Evolutionary conservation across 1,140 invertebrate genomes (phyloP).

Genomic region (Drosophila micromelanica): DNA sequence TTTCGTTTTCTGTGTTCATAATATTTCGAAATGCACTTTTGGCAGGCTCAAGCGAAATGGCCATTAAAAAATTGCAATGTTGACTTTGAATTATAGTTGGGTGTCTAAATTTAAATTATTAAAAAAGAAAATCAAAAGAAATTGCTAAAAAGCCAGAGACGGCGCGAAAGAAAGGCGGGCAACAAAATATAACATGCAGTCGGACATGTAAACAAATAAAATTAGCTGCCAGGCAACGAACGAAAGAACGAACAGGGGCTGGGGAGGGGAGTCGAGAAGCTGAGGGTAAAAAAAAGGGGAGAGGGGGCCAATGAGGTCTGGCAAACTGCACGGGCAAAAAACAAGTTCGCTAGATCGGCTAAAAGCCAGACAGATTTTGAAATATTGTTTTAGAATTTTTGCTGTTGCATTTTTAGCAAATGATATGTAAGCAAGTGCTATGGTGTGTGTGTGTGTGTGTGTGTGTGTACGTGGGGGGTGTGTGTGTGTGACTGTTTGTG

Average conservation of each 20-base stretch:
- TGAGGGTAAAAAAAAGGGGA: slow-evolving; percentile 4
- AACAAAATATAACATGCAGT: slow-evolving; percentile 76
- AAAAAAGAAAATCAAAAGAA: slow-evolving; percentile 62
- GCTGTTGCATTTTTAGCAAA: slow-evolving; percentile 77
- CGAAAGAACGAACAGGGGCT: slow-evolving; percentile 17
- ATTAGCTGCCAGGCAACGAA: slow-evolving; percentile 69
- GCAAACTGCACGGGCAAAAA: slow-evolving; percentile 61
- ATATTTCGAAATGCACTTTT: slow-evolving; percentile 56
- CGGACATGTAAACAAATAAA: slow-evolving; percentile 83
- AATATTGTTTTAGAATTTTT: slow-evolving; percentile 83
- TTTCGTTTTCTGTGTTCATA: slow-evolving; percentile 3
- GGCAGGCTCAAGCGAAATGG: slow-evolving; percentile 57
- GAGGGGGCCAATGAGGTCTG: slow-evolving; percentile 4
- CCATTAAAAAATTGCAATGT: slow-evolving; percentile 79
- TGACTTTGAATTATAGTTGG: slow-evolving; percentile 82
- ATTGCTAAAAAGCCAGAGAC: slow-evolving; percentile 56
- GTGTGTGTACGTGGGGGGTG: neutral
- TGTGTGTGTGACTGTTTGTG: slow-evolving; percentile 16
- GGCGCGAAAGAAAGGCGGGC: slow-evolving; percentile 34
- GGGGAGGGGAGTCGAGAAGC: neutral
- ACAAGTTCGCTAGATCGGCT: slow-evolving; percentile 79
- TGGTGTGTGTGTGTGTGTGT: slow-evolving; percentile 16
- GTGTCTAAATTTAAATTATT: slow-evolving; percentile 81
- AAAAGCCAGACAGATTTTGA: slow-evolving; percentile 82
- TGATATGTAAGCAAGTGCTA: slow-evolving; percentile 22